Base-by-base conservation (phyloP, 2,113 vertebrate species). In the Alectura lathami region DNA sequence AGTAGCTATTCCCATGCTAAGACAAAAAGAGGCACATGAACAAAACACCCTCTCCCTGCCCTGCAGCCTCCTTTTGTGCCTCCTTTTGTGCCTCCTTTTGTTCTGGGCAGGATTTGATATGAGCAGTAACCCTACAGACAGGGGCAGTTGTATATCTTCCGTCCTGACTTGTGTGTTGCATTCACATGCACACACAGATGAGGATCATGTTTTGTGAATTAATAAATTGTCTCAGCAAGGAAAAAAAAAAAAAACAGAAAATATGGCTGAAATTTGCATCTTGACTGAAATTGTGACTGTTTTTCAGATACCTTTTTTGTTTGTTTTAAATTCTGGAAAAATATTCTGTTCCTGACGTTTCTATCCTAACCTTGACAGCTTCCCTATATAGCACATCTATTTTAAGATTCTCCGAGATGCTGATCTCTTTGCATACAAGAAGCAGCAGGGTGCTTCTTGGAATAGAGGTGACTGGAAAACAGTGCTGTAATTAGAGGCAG, bases 1-100 rank as follows among this genome's bases (percentile, higher is more conserved):
- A 96, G 43, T 42, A 83, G 42, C 66, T 70, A 77, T 62, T 88
- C 64, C 90, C 64, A 91, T 77, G 62, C 77, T 53, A 77, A 81
- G 70, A 83, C 73, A 88, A 70, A 86, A 86, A 93, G 59, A 67
- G 56, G 63, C 42, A 47, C n/a, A 47, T 16, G 36, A 48, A 93
- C 60, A 94, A 93, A 94, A 81, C 51, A 70, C 40, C 13, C 56
- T 64, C 8, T 0, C 56, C 56, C 80, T 64, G 43, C 83, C 73
- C 73, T 60, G 64, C 51, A 68, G 56, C 73, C 87, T 91, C 70
- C 70, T 85, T 86, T 62, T 84, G 64, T 79, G 40, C 36, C 53
- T 80, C 59, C 45, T 89, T 90, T 62, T 84, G 64, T 79, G 40
- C 36, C 53, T 80, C 59, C 45, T 89, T 90, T 86, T 92, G 20